phyloP scores from a whole-genome alignment of 2,113 vertebrate genomes.

The Propithecus coquereli region DNA sequence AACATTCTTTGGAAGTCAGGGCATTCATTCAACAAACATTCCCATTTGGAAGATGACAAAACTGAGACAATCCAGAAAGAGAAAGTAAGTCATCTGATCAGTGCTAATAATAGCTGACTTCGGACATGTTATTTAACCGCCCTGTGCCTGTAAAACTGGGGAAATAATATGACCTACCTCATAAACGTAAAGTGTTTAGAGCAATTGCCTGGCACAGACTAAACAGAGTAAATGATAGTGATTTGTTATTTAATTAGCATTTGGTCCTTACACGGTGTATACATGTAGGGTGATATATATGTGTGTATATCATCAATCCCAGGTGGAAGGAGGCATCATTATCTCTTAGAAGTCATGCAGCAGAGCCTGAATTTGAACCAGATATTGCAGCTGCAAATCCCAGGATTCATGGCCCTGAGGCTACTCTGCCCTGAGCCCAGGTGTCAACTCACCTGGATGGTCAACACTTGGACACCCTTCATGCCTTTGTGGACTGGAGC shows the following conservation, averaged over 20 bases:
- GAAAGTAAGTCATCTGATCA: not conserved
- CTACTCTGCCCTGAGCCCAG: not conserved
- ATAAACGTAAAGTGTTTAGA: not conserved
- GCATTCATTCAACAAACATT: not conserved
- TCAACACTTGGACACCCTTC: not conserved
- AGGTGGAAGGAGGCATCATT: not conserved
- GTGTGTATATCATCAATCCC: not conserved
- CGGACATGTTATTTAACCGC: not conserved
- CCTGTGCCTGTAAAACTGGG: not conserved
- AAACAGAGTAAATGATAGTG: not conserved
- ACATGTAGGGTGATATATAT: not conserved
- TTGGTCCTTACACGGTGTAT: not conserved
- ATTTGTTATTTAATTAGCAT: not conserved
- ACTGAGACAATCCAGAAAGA: not conserved
- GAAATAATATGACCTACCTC: not conserved
- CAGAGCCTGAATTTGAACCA: not conserved
- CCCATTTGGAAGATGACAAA: not conserved
- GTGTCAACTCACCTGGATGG: not conserved
- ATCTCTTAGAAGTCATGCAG: not conserved
- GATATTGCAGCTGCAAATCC: not conserved
- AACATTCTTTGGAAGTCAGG: not conserved
- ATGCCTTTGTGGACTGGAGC: too few species aligned
- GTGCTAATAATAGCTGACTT: not conserved
- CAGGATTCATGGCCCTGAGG: not conserved
- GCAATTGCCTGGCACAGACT: not conserved